Evolutionary conservation across 2,888 invertebrate species (phyloP).

Genomic region (Malthinus flaveolus): DNA sequence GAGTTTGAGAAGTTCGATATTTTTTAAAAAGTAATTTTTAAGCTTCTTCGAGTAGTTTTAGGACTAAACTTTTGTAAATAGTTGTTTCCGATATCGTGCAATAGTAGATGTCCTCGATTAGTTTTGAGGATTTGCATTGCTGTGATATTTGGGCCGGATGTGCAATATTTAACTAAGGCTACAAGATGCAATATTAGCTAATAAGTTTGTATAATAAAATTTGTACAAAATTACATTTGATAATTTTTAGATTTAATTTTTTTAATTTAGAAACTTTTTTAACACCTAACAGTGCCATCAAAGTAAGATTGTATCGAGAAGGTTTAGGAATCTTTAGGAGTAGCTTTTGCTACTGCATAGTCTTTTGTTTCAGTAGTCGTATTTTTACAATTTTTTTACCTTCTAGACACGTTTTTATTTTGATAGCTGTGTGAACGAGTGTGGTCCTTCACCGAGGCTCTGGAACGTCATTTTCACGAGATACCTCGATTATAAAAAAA

Average conservation of each 20-base stretch:
- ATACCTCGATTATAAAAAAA: no score
- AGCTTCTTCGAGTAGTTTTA: constrained; percentile 3
- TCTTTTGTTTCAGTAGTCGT: no score
- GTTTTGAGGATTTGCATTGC: constrained; percentile 35
- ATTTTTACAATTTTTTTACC: no score
- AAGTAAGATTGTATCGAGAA: no score
- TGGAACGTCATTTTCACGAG: no score
- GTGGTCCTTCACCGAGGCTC: no score
- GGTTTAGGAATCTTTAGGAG: no score
- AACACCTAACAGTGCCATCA: no score
- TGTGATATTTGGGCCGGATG: constrained; percentile 54
- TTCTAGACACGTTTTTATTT: no score
- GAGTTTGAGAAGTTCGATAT: not conserved
- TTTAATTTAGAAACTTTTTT: no score
- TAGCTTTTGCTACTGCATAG: no score
- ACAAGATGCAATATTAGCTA: constrained; percentile 36
- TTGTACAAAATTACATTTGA: constrained; percentile 13
- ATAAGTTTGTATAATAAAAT: constrained; percentile 38
- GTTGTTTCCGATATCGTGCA: constrained; percentile 25
- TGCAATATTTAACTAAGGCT: constrained; percentile 43
- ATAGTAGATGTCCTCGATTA: constrained; percentile 16
- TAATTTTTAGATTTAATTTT: not conserved
- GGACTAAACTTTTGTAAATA: constrained; percentile 15
- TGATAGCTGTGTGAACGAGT: no score
- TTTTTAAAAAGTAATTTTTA: not conserved